Percentiles rank a stretch among this genome's conserved stretches.
Evolutionary conservation across 2,113 vertebrate genomes (phyloP).

Genomic region (Pavo muticus): DNA sequence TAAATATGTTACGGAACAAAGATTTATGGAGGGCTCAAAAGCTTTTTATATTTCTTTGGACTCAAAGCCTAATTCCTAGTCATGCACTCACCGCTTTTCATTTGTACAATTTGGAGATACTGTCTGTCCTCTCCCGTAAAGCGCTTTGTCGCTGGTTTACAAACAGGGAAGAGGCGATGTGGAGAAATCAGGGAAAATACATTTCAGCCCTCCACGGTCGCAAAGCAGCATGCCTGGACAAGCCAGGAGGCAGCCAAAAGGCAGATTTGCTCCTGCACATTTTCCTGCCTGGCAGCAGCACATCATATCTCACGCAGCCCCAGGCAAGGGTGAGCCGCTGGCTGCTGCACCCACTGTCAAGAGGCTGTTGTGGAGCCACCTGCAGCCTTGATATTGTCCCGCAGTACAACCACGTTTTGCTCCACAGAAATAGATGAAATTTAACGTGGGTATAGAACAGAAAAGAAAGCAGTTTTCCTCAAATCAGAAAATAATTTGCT

Average conservation of each 20-base stretch:
- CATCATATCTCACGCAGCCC: fast-evolving
- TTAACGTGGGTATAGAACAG: background rate
- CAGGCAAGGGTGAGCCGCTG: fast-evolving
- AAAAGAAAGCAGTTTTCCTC: background rate
- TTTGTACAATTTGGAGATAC: fast-evolving
- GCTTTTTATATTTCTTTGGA: background rate
- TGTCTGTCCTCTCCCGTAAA: background rate
- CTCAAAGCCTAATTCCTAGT: background rate
- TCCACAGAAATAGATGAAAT: background rate
- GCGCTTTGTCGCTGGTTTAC: background rate
- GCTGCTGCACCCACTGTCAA: fast-evolving
- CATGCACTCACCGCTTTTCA: background rate
- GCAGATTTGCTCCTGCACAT: fast-evolving
- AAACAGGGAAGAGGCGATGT: background rate
- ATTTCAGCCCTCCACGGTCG: background rate
- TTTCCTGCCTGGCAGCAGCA: fast-evolving
- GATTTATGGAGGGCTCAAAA: background rate
- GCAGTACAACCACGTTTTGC: fast-evolving
- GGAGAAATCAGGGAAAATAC: background rate
- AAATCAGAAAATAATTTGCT: background rate
- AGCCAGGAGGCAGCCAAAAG: background rate
- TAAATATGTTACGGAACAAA: background rate
- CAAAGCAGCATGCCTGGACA: fast-evolving
- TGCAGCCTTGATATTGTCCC: background rate
- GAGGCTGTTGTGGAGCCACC: background rate